Conservation (phyloP, 2,113 vertebrate genomes). For the Ibidorhyncha struthersii region DNA sequence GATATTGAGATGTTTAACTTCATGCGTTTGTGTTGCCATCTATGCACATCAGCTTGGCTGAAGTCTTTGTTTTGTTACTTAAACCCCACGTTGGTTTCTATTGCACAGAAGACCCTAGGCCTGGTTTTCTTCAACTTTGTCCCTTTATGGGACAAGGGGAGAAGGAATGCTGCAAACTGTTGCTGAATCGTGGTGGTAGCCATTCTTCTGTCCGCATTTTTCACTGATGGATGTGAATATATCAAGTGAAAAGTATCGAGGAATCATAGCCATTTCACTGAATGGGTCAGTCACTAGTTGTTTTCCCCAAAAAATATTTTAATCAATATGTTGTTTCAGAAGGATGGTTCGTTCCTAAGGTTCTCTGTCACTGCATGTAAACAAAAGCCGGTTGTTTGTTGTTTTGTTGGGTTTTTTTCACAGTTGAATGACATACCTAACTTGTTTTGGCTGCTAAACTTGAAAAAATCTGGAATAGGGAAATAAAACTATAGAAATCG, state of each 20-base stretch:
- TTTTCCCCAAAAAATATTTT: not conserved
- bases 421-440: not conserved
- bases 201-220: not conserved
- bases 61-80: not conserved
- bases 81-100: not conserved
- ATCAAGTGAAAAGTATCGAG: not conserved
- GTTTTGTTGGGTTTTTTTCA: not conserved
- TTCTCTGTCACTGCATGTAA: not conserved
- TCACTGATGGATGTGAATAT: not conserved
- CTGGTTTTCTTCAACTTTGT: not conserved
- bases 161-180: not conserved
- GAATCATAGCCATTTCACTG: not conserved
- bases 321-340: not conserved
- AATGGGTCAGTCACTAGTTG: not conserved
- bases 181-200: not conserved
- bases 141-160: not conserved
- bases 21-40: not conserved
- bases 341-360: not conserved
- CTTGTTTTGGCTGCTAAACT: not conserved
- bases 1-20: not conserved
- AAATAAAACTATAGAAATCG: not conserved
- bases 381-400: not conserved
- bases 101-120: not conserved
- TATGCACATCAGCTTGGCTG: not conserved
- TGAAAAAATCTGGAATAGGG: not conserved